phyloP scores from a whole-genome alignment of 2,113 vertebrate species.

The Xenopus borealis region DNA sequence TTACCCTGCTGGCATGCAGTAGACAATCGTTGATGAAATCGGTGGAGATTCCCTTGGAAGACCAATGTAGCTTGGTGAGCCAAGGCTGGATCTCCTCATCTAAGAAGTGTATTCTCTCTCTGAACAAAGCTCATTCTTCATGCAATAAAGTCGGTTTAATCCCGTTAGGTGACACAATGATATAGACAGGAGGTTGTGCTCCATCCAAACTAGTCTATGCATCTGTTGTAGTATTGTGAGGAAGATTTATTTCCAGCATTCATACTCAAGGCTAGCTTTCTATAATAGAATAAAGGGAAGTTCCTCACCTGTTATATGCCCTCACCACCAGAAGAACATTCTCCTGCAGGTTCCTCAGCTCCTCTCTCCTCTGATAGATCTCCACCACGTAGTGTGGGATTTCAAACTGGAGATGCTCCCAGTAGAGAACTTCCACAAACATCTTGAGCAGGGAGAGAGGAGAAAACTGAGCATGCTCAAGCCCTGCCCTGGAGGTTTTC shows the following conservation, averaged over 20 bases:
- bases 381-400: constrained; percentile 68
- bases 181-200: not conserved
- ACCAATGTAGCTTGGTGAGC: constrained; percentile 75
- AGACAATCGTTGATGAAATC: constrained; percentile 76
- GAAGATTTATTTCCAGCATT: no score
- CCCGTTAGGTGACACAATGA: constrained; percentile 53
- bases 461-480: no score
- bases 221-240: no score
- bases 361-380: constrained; percentile 68
- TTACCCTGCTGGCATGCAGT: constrained; percentile 76
- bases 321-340: constrained; percentile 70
- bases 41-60: constrained; percentile 64
- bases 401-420: constrained; percentile 80
- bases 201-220: no score
- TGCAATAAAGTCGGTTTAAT: constrained; percentile 70
- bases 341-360: constrained; percentile 69
- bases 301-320: constrained; percentile 78
- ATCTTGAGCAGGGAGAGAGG: no score
- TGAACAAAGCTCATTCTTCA: constrained; percentile 73
- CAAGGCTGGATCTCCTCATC: constrained; percentile 79
- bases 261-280: no score
- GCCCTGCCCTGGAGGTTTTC: no score
- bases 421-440: constrained; percentile 78
- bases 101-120: constrained; percentile 69
- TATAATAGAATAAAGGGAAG: no score